Evolutionary conservation across 2,113 vertebrate species (phyloP), one percentile per base, ranked within the genome.

Genomic region (Bubo blakistoni): DNA sequence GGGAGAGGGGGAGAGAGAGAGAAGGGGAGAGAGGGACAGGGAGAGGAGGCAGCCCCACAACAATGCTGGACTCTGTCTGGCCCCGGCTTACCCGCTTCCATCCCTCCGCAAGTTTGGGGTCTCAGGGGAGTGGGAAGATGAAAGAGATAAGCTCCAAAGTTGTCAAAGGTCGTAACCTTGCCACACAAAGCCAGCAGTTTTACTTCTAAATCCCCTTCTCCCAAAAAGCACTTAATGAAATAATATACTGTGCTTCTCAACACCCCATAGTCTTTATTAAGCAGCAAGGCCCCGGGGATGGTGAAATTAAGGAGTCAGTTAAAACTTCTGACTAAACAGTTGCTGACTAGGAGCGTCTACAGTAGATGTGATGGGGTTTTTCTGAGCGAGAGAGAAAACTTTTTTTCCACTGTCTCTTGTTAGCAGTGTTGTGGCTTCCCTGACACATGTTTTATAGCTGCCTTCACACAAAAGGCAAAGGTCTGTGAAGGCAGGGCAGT

Each of bases 211-310:
- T 99, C 98, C 98, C 98, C 96, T 97, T 97, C 97, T 98, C 97
- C 97, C 97, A 71, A 98, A 98, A 98, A 99, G 98, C 98, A 99
- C 98, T 99, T 99, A 98, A 99, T 99, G 98, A 99, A 99, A 99
- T 99, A 99, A 99, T 99, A 98, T 98, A 99, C 98, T 98, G 97
- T 97, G 96, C 95, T 97, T 97, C 97, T 98, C 97, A 96, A 98
- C 96, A 98, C 97, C 96, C 93, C 24, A 51, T 87, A 95, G 98
- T 98, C 98, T 95, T 80, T 97, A 96, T 96, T 95, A 96, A 96
- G 94, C 92, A 92, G 88, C 80, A 95, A 96, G 94, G 91, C 62
- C 91, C 67, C 94, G 18, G 63, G 90, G 89, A 92, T 92, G 92
- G 95, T 77, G 94, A 98, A 94, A 97, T 94, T 95, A 92, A 94